These are phyloP conservation scores for Meloidogyne hapla DNA, from an alignment of 1,140 invertebrate genomes.

Conservation along the genomic window DNA sequence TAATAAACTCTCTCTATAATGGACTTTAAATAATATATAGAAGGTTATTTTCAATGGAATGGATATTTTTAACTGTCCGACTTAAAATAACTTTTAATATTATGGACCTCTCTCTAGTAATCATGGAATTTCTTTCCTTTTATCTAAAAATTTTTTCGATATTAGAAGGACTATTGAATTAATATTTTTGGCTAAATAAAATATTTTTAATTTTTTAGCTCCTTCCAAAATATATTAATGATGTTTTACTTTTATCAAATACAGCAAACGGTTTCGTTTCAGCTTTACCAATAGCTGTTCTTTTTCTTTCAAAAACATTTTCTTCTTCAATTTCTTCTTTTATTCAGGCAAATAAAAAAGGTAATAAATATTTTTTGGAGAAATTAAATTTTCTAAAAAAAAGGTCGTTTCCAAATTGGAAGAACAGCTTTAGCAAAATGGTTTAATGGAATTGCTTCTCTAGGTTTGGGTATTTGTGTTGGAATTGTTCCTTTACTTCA, in stretches of 20 bases:
- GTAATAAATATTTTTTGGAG: conserved; percentile 21
- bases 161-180: too few relatives aligned
- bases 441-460: conserved; percentile 60
- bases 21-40: too few relatives aligned
- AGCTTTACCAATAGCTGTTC: conserved; percentile 57
- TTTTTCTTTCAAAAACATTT: conserved; percentile 61
- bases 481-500: conserved; percentile 51
- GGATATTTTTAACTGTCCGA: too few relatives aligned
- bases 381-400: background rate
- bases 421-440: conserved; percentile 53
- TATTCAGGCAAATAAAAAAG: conserved; percentile 55
- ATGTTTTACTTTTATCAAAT: conserved; percentile 51
- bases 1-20: too few relatives aligned
- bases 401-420: conserved; percentile 36
- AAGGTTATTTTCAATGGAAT: too few relatives aligned
- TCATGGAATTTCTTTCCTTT: too few relatives aligned
- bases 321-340: conserved; percentile 61
- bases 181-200: too few relatives aligned
- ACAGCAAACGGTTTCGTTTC: conserved; percentile 59
- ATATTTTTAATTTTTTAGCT: conserved; percentile 49
- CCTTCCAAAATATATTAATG: conserved; percentile 58
- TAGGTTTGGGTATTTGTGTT: conserved; percentile 58
- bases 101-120: too few relatives aligned
- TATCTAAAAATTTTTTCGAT: too few relatives aligned
- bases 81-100: too few relatives aligned